Conservation (phyloP, 1,140 invertebrate genomes). For the Chironomus tepperi region DNA sequence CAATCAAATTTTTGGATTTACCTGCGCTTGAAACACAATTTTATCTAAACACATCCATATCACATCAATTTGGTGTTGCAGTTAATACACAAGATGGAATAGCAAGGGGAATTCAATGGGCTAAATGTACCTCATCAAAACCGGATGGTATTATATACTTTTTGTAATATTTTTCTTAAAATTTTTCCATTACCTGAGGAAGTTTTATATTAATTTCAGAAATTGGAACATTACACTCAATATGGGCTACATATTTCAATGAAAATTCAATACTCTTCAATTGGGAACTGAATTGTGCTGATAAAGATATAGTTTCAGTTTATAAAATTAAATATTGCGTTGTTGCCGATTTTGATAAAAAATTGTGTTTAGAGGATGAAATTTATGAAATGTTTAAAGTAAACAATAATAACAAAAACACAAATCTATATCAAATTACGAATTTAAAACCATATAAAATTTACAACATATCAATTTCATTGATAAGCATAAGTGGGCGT, state of each 20-base stretch:
- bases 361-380: slow-evolving; percentile 29
- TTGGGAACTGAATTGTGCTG: slow-evolving; percentile 63
- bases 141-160: background rate
- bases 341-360: slow-evolving; percentile 43
- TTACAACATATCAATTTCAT: slow-evolving; percentile 63
- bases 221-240: background rate
- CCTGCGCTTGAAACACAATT: background rate
- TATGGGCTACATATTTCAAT: slow-evolving; percentile 27
- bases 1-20: slow-evolving; percentile 21
- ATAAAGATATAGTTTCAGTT: slow-evolving; percentile 53
- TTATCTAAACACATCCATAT: background rate
- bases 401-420: slow-evolving; percentile 36
- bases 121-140: slow-evolving; percentile 36
- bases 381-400: slow-evolving; percentile 41
- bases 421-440: slow-evolving; percentile 34
- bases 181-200: background rate
- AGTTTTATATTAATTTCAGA: background rate
- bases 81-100: slow-evolving; percentile 47
- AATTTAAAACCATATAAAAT: slow-evolving; percentile 64
- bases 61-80: slow-evolving; percentile 52
- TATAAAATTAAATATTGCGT: slow-evolving; percentile 61
- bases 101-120: slow-evolving; percentile 55
- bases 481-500: slow-evolving; percentile 33
- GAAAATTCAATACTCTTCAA: slow-evolving; percentile 50
- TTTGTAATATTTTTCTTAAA: background rate